Conservation (phyloP, 2,113 vertebrate species). For the Glaucidium brasilianum region DNA sequence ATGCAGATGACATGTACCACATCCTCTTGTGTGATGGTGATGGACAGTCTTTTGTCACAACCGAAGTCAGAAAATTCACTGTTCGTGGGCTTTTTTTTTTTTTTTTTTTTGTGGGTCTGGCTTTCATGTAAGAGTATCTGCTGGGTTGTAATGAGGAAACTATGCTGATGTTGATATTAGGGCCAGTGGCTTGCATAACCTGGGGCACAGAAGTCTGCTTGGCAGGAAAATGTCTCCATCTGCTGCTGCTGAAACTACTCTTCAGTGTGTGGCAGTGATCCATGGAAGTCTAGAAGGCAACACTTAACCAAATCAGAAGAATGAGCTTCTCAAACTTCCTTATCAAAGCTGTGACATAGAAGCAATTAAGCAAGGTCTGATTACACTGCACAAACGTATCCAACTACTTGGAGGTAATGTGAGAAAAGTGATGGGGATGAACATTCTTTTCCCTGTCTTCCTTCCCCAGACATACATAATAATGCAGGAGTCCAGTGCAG, state of each 20-base stretch:
- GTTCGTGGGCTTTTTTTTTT: neutral
- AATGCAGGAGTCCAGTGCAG: accelerated
- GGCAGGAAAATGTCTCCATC: neutral
- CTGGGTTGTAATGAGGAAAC: neutral
- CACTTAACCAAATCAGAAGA: neutral
- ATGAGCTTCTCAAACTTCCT: neutral
- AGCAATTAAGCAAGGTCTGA: neutral
- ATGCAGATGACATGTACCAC: neutral
- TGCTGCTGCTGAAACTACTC: neutral
- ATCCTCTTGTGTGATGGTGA: neutral
- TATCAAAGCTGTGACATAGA: neutral
- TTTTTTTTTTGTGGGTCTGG: neutral
- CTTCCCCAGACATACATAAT: neutral
- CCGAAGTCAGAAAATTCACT: neutral
- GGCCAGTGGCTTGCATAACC: neutral
- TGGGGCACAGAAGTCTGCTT: neutral
- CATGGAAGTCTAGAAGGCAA: neutral
- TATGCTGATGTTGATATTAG: neutral
- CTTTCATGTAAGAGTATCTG: neutral
- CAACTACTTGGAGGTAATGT: neutral
- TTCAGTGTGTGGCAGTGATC: neutral
- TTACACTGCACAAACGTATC: neutral
- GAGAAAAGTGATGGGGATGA: neutral
- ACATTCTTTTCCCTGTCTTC: neutral
- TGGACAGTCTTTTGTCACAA: neutral